Base-by-base conservation (phyloP, 2,797 vertebrate genomes). In the Hypotaenidia okinawae region DNA sequence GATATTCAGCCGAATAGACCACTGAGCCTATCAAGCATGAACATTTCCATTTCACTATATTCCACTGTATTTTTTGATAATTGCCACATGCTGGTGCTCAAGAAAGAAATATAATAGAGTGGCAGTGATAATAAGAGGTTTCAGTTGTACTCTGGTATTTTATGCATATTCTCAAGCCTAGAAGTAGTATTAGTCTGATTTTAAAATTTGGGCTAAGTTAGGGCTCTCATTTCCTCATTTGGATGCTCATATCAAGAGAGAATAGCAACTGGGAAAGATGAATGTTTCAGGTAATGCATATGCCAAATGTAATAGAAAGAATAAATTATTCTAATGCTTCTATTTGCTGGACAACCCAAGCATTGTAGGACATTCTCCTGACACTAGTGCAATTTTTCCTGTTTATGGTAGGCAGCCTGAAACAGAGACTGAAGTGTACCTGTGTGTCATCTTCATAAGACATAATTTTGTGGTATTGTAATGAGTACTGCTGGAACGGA, bases 391-490 rank as follows among this genome's bases (percentile, higher is more conserved):
- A 74, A 74, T 96, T 91, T 92, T 89, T 95, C 49, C 24, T 82
- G 64, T 88, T 95, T 97, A 91, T 78, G 77, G 64, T 64, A 90
- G 37, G 68, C 49, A 88, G 87, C 43, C 55, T 91, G 93, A 91
- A 79, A 97, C 64, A 83, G 37, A 92, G 77, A 88, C 76, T 84
- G 64, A 57, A 94, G 51, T 84, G 32, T 61, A 94, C 73, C 52
- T 96, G 58, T 67, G 78, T 69, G 66, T 83, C 90, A 95, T 76
- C 66, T 91, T 90, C 47, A 69, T 64, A 54, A 89, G n/a, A 57
- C 49, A 92, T 89, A 57, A 95, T 96, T 97, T 96, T 96, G 85
- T 95, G 69, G 59, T 84, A 77, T 64, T 92, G 74, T 61, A 96
- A 89, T 81, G 49, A 81, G 32, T 90, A 85, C 32, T 91, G 75